Conservation (phyloP, 2,113 vertebrate species). For the Psittacara wagleri region DNA sequence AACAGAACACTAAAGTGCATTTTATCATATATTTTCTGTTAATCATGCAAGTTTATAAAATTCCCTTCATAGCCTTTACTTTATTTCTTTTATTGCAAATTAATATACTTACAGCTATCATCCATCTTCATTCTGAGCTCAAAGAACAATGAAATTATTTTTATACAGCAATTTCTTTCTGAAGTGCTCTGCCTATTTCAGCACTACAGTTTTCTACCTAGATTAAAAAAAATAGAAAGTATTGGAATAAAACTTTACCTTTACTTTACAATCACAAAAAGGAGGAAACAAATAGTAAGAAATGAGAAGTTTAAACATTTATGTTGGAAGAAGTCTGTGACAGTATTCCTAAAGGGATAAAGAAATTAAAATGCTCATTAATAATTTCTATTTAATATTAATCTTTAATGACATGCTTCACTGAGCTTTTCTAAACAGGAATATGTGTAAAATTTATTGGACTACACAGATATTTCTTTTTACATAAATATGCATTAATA, state of each 20-base stretch:
- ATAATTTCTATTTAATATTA: background rate
- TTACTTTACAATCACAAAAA: background rate
- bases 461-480: background rate
- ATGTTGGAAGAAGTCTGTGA: background rate
- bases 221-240: background rate
- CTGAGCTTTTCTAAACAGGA: background rate
- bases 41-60: background rate
- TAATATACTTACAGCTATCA: background rate
- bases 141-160: background rate
- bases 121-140: background rate
- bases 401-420: background rate
- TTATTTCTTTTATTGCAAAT: background rate
- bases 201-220: background rate
- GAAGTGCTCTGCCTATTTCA: background rate
- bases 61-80: background rate
- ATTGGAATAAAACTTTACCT: background rate
- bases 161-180: background rate
- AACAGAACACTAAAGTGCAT: background rate
- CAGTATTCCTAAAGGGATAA: background rate
- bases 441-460: background rate
- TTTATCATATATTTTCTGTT: background rate
- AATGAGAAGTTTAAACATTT: background rate
- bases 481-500: background rate
- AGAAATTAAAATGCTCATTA: background rate
- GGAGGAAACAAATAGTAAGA: background rate